A percentile compares a stretch with the other conserved stretches of the same genome.
Conservation (phyloP, 2,113 vertebrate species). For the Muntiacus muntjak region DNA sequence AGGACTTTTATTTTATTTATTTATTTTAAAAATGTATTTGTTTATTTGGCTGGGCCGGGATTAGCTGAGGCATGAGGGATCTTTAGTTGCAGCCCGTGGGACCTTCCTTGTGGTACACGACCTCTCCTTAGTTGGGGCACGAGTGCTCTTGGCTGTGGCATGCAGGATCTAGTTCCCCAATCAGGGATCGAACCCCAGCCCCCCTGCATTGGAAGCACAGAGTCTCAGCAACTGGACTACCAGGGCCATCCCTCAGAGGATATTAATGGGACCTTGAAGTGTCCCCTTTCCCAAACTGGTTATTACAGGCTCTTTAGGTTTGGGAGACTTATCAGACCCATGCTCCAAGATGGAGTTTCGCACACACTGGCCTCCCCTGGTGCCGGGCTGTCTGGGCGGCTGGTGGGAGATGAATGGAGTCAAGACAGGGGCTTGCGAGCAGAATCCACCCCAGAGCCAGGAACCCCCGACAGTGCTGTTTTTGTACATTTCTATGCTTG, state of each 20-base stretch:
- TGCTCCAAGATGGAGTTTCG: neutral
- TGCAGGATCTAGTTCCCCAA: neutral
- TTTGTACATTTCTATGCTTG: neutral
- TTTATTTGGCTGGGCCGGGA: neutral
- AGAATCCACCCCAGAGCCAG: neutral
- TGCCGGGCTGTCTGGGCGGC: neutral
- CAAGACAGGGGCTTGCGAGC: neutral
- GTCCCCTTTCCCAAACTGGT: neutral
- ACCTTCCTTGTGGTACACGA: neutral
- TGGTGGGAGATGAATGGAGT: neutral
- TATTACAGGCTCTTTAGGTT: neutral
- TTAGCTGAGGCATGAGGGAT: neutral
- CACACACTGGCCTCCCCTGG: neutral
- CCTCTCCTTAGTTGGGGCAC: neutral
- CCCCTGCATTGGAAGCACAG: neutral
- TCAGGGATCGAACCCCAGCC: neutral
- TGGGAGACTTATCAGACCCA: neutral
- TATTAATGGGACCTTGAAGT: neutral
- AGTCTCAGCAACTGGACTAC: neutral
- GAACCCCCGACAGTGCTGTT: neutral
- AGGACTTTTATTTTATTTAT: neutral
- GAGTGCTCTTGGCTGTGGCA: neutral
- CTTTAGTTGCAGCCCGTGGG: neutral
- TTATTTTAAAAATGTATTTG: neutral
- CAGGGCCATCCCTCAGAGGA: neutral